Base-by-base conservation (phyloP, 2,113 vertebrate genomes). In the Laticauda colubrina region DNA sequence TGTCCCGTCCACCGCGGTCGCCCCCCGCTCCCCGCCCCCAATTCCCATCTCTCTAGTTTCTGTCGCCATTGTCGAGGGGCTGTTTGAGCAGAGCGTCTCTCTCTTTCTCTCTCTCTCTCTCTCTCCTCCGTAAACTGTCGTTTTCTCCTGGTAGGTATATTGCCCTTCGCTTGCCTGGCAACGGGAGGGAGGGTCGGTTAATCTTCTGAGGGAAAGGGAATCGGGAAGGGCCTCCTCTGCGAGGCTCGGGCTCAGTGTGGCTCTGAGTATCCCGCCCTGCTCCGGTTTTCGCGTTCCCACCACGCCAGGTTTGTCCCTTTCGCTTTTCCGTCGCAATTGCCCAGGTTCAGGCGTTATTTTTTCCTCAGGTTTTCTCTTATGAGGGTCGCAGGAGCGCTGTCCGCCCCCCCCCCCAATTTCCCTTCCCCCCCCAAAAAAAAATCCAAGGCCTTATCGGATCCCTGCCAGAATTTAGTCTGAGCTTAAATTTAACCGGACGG, bases 91-190 rank as follows among this genome's bases (percentile, higher is more conserved):
- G 34, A 81, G 34, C 7, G 75, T 43, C 29, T 12, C 18, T 3
- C 39, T 21, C 34, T 45, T 43, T 43, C 3, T 43, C 3, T 5
- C 45, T 45, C 45, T 5, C 0, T 53, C 21, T 43, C 21, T 8
- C 48, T 11, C 81, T 4, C 1, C 9, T 20, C 45, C 6, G n/a
- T 39, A 81, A 81, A 81, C 34, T 0, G 0, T 81, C 34, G 75
- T 48, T 57, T 85, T 15, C 39, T 86, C 55, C 45, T 24, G 92
- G 92, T 93, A 93, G 8, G 92, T 93, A 90, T 90, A n/a, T 85
- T 59, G 3, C 34, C 3, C 43, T 81, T 43, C 20, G 18, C 18
- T 81, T 43, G 75, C 34, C 7, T 43, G 75, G 34, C 34, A 81
- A 39, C 34, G 34, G 34, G n/a, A 18, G 2, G 75, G 75, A 3